Evolutionary conservation across 2,113 vertebrate species (phyloP).

Genomic region (Poecilia latipinna): DNA sequence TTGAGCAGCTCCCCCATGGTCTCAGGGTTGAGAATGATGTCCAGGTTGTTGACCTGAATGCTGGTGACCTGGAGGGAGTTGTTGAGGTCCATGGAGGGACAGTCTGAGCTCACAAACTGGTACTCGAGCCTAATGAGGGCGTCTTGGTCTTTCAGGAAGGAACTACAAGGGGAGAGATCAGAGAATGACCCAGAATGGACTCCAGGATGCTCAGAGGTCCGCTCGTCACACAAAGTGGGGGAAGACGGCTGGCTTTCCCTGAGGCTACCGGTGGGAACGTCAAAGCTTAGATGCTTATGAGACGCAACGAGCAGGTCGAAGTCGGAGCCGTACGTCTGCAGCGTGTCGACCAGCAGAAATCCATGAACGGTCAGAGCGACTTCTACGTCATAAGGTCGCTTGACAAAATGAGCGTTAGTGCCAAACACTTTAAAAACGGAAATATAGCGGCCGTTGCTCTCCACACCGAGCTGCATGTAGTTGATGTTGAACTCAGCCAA

Average conservation of each 20-base stretch:
- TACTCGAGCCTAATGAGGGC: slow-evolving; percentile 95
- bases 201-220: slow-evolving; percentile 51
- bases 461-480: slow-evolving; percentile 96
- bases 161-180: slow-evolving; percentile 60
- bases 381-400: slow-evolving; percentile 93
- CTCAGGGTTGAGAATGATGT: slow-evolving; percentile 98
- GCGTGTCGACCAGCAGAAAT: slow-evolving; percentile 92
- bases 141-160: slow-evolving; percentile 85
- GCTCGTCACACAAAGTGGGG: slow-evolving; percentile 75
- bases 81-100: slow-evolving; percentile 94
- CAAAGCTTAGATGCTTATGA: slow-evolving; percentile 96
- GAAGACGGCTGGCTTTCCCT: slow-evolving; percentile 90
- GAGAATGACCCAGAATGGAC: slow-evolving; percentile 33
- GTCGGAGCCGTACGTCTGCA: slow-evolving; percentile 95
- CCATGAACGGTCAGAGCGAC: slow-evolving; percentile 95
- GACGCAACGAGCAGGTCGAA: slow-evolving; percentile 98
- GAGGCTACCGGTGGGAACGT: slow-evolving; percentile 92
- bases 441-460: slow-evolving; percentile 94
- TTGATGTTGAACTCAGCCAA: slow-evolving; percentile 95
- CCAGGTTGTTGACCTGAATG: slow-evolving; percentile 94
- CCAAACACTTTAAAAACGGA: slow-evolving; percentile 98
- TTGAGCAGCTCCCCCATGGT: slow-evolving; percentile 96
- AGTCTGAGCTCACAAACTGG: slow-evolving; percentile 97
- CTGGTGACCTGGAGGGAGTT: slow-evolving; percentile 93
- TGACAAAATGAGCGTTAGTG: slow-evolving; percentile 94